These are phyloP conservation scores for Eutrigla gurnardus DNA, from an alignment of 2,797 vertebrate genomes.

Conservation along the genomic window DNA sequence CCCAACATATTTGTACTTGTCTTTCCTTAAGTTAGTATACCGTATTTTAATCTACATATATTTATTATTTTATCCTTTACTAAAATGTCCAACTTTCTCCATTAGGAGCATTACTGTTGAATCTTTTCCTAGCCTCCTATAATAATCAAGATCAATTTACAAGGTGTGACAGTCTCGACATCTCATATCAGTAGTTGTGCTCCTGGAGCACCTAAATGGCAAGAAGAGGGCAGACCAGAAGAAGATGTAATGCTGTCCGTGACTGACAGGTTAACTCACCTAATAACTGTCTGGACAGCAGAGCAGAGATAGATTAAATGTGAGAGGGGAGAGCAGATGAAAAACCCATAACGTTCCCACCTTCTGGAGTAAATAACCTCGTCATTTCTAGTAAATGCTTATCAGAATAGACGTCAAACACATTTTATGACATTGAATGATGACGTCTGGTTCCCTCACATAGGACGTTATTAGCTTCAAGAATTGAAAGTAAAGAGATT, in stretches of 20 bases:
- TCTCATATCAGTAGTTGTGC: slow-evolving; percentile 25
- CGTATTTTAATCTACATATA: neutral
- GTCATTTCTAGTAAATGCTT: slow-evolving; percentile 30
- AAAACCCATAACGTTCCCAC: slow-evolving; percentile 36
- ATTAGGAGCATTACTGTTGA: neutral
- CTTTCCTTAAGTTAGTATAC: no score
- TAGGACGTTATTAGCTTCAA: slow-evolving; percentile 21
- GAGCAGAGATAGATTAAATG: slow-evolving; percentile 31
- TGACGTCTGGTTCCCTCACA: neutral
- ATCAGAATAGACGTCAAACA: slow-evolving; percentile 11
- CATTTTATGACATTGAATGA: slow-evolving; percentile 41
- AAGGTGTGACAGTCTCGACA: slow-evolving; percentile 12
- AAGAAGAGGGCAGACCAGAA: slow-evolving; percentile 1
- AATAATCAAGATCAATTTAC: slow-evolving; percentile 7
- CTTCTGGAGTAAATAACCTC: slow-evolving; percentile 40
- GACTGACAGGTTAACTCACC: slow-evolving; percentile 46
- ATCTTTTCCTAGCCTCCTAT: slow-evolving; percentile 3
- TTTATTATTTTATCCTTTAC: neutral
- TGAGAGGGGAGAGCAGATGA: slow-evolving; percentile 31
- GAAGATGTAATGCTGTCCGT: slow-evolving; percentile 29
- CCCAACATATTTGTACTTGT: no score
- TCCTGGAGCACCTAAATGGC: slow-evolving; percentile 4
- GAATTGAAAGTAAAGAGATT: slow-evolving; percentile 6
- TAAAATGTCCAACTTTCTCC: neutral
- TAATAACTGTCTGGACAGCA: slow-evolving; percentile 49